Base-by-base conservation (phyloP, 1,140 invertebrate species). In the Bombus superbus region DNA sequence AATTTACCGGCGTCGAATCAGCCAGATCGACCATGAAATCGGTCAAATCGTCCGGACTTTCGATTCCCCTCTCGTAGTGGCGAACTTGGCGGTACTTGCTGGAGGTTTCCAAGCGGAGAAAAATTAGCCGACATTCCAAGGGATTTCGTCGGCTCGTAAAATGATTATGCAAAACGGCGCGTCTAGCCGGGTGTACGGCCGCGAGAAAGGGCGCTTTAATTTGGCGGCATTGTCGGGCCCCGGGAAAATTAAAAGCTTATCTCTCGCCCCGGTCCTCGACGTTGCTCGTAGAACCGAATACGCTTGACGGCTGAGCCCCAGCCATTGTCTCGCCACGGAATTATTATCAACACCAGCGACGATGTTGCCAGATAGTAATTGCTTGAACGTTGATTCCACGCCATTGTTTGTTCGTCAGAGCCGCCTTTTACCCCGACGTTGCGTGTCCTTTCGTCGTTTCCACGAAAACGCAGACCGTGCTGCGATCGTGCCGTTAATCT, bases 241-340 rank as follows among this genome's bases (percentile, higher is more conserved):
- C 66, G 83, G 74, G 89, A 93, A 92, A 93, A 92, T 93, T 92
- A 92, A 93, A 93, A 92, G 92, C 92, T 93, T 92, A 93, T 93
- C 92, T 85, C 88, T 77, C 57, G 75, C 77, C 76, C 57, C 44
- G 81, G 78, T 77, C 66, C 86, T 87, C 75, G 73, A n/a, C 80
- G 40, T 64, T 66, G 72, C 47, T n/a, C 40, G 35, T 77, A 13
- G 2, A 28, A 32, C 42, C 64, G 15, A 40, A 32, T 44, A n/a
- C 76, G 78, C 44, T 81, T 44, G 40, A 47, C 76, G 76, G 76
- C 82, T 47, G 28, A 88, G 80, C 77, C 78, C 62, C 68, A 38
- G 62, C 73, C 87, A 91, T 91, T 93, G 88, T 91, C 90, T 89
- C 85, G 81, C 80, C 79, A 22, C 66, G 69, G 90, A 92, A 93